A percentile compares a stretch with the other conserved stretches of the same genome.
Conservation (phyloP, 1,140 invertebrate genomes). For the Magallana ariakensis region DNA sequence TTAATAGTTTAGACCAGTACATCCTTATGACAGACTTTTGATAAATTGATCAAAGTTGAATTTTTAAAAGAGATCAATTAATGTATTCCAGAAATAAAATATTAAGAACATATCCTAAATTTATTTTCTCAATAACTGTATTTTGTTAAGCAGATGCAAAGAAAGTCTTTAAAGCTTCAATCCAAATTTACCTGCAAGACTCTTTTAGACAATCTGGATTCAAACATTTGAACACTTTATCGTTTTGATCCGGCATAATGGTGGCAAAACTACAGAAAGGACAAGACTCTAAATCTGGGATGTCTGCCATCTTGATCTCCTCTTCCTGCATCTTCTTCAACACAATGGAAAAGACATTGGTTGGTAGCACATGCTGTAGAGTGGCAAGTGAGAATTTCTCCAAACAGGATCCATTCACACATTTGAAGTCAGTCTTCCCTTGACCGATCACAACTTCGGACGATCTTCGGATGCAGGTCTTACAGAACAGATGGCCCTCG, state of each 20-base stretch:
- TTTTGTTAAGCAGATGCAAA: no score
- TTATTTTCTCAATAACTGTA: no score
- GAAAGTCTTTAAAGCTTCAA: no score
- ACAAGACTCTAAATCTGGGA: slow-evolving; percentile 84
- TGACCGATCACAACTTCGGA: slow-evolving; percentile 82
- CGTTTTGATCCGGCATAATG: slow-evolving; percentile 82
- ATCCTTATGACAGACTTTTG: no score
- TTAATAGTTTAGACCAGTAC: no score
- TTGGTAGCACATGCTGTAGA: slow-evolving; percentile 79
- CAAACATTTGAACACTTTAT: slow-evolving; percentile 84
- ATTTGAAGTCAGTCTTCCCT: slow-evolving; percentile 81
- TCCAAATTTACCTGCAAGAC: slow-evolving; percentile 81
- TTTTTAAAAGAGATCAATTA: no score
- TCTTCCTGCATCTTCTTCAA: slow-evolving; percentile 82
- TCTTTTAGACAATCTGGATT: slow-evolving; percentile 86
- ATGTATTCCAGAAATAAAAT: no score
- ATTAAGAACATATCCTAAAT: no score
- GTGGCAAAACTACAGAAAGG: slow-evolving; percentile 85
- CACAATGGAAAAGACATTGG: slow-evolving; percentile 82
- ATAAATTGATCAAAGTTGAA: no score
- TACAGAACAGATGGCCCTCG: slow-evolving; percentile 84
- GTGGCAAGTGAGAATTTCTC: slow-evolving; percentile 66
- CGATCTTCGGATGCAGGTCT: slow-evolving; percentile 81
- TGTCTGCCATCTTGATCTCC: slow-evolving; percentile 83
- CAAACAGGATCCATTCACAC: slow-evolving; percentile 78